These are phyloP conservation scores for Tribolium castaneum DNA, from an alignment of 1,140 invertebrate genomes.

Conservation along the genomic window DNA sequence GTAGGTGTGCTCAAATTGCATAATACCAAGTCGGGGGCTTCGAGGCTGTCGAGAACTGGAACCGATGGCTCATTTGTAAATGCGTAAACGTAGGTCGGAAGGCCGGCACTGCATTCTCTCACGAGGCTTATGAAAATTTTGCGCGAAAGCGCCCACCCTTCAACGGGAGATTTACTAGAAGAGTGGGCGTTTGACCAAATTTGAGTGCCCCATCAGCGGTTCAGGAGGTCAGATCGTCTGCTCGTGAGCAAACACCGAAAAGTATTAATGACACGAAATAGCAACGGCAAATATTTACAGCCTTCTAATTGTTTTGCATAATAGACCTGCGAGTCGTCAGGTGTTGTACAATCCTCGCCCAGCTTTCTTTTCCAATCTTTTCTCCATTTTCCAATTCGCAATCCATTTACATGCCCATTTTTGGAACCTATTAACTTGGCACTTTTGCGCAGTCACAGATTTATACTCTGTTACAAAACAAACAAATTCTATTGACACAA, in stretches of 20 bases:
- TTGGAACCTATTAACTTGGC: neutral
- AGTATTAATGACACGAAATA: neutral
- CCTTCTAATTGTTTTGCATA: neutral
- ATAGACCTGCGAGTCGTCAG: neutral
- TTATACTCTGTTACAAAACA: neutral
- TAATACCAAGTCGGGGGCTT: slow-evolving; percentile 25
- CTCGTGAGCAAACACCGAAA: neutral
- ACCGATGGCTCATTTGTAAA: slow-evolving; percentile 40
- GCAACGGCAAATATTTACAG: neutral
- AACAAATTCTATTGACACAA: neutral
- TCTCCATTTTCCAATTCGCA: neutral
- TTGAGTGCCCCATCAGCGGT: neutral
- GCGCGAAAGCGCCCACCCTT: neutral
- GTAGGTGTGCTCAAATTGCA: slow-evolving; percentile 25
- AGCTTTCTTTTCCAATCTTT: neutral
- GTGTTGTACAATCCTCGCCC: neutral
- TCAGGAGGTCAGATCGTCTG: neutral
- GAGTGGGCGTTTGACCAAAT: neutral
- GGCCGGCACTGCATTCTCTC: slow-evolving; percentile 26
- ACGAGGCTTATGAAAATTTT: slow-evolving; percentile 15
- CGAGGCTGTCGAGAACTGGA: neutral
- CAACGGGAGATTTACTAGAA: neutral
- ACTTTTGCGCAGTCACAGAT: neutral
- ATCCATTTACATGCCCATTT: neutral
- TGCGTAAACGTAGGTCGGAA: slow-evolving; percentile 37